Evolutionary conservation across 1,140 invertebrate species (phyloP).

Genomic region (Drosophila grimshawi): DNA sequence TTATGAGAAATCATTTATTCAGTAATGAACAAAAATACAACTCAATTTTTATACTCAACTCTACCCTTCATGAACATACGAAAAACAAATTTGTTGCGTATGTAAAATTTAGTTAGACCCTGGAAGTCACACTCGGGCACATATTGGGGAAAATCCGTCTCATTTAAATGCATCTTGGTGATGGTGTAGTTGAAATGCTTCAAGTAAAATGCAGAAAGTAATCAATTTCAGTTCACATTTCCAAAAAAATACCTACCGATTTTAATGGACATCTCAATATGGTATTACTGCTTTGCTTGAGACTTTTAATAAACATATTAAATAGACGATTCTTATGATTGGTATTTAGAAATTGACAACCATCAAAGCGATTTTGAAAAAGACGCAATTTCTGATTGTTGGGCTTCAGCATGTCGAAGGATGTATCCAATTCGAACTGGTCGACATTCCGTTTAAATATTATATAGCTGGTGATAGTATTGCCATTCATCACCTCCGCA

Average conservation of each 20-base stretch:
- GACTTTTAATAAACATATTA: conserved; percentile 36
- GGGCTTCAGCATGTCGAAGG: conserved; percentile 30
- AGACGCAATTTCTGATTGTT: conserved; percentile 37
- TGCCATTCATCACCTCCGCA: conserved; percentile 30
- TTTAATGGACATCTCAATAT: conserved; percentile 39
- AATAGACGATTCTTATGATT: conserved; percentile 43
- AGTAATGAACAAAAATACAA: no score
- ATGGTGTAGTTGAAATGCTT: conserved; percentile 21
- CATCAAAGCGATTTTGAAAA: conserved; percentile 37
- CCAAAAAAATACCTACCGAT: conserved; percentile 4
- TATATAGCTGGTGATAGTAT: conserved; percentile 18
- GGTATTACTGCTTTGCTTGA: conserved; percentile 23
- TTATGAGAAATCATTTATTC: no score
- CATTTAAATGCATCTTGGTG: background rate
- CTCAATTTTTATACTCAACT: background rate
- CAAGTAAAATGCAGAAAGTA: background rate
- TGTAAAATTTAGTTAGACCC: conserved; percentile 4
- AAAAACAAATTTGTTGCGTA: background rate
- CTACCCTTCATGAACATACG: background rate
- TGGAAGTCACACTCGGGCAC: conserved; percentile 5
- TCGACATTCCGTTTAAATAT: conserved; percentile 14
- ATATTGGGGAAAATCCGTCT: conserved; percentile 7
- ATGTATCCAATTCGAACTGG: conserved; percentile 29
- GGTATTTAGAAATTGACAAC: conserved; percentile 40
- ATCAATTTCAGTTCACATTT: background rate